Percentiles rank a stretch among this genome's conserved stretches.
phyloP scores from a whole-genome alignment of 1,140 invertebrate species.

The Radopholus similis region DNA sequence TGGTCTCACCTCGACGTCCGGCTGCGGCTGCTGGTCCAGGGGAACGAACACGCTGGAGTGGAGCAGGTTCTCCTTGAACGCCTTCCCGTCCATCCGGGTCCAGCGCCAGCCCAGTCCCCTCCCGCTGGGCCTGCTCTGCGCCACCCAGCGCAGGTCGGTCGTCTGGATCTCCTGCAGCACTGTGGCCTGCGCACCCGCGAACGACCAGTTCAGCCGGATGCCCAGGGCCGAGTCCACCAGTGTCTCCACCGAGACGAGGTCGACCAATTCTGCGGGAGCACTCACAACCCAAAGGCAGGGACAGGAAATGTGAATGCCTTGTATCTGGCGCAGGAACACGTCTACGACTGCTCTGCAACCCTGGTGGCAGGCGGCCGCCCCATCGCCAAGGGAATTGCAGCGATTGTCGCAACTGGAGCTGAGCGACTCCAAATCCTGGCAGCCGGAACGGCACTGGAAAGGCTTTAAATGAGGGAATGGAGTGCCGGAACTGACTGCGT shows the following conservation, averaged over 20 bases:
- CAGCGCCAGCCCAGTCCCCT: constrained; percentile 32
- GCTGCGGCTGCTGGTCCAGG: constrained; percentile 21
- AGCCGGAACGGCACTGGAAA: constrained; percentile 37
- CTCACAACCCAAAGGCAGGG: no score
- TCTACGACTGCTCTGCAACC: constrained; percentile 45
- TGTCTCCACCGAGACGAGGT: constrained; percentile 38
- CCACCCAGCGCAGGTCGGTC: constrained; percentile 37
- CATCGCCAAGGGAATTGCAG: constrained; percentile 22
- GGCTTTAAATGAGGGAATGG: not conserved
- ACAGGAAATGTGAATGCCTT: constrained; percentile 22
- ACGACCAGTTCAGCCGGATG: constrained; percentile 39
- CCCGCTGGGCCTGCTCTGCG: constrained; percentile 28
- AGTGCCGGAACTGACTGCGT: constrained; percentile 27
- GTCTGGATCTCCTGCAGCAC: constrained; percentile 39
- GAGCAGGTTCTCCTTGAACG: constrained; percentile 29
- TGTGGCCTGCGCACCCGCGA: constrained; percentile 26
- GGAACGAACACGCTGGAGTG: constrained; percentile 35
- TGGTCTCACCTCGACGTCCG: constrained; percentile 23
- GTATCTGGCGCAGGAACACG: constrained; percentile 45
- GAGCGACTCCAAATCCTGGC: constrained; percentile 34
- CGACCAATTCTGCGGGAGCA: constrained; percentile 32
- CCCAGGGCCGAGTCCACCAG: constrained; percentile 31
- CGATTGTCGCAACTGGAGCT: constrained; percentile 38
- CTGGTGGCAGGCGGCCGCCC: constrained; percentile 24
- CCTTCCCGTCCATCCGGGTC: constrained; percentile 32